Evolutionary conservation across 2,888 invertebrate genomes (phyloP), one percentile per base, ranked within the genome.

Genomic region (Cynaeus angustus): DNA sequence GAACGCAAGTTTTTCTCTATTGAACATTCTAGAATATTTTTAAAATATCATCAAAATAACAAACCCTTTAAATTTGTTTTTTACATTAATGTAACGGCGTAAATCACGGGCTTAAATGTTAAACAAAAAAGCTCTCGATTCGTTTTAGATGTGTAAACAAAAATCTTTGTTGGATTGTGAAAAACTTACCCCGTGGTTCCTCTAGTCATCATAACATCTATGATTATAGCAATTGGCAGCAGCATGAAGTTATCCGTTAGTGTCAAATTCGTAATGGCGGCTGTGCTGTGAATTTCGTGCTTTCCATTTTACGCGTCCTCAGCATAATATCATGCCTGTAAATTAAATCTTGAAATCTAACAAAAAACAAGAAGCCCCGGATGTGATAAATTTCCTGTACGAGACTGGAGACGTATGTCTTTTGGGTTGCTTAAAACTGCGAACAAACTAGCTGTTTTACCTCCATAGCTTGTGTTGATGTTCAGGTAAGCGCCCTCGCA

Each of bases 271-370:
- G 46, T 62, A 55, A 69, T 69, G 68, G 68, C 59, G 68, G 56
- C n/a, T 65, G 64, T 55, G 26, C 52, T 53, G 56, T 46, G 12
- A 48, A 13, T 56, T 59, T 70, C 72, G 69, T 75, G 75, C 72
- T 76, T 72, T 76, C 75, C 76, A 74, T 74, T 77, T 53, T n/a
- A 76, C 76, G 80, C 80, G 80, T 80, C 80, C 77, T 74, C 72
- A 67, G 33, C 33, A 9, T n/a, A 33, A n/a, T 9, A 75, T 71
- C 46, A 16, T 16, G 66, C 61, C 65, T 64, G 64, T 12, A 58
- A 66, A 46, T 12, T 68, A 53, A 69, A 55, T 21, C 30, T 64
- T 10, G 48, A 21, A 43, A 50, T 13, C 61, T 28, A 55, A 33
- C 48, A 10, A n/a, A 21, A 10, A 56, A 33, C 21, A 16, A 41